Conservation (phyloP, 2,113 vertebrate genomes). For the Tragelaphus strepsiceros region DNA sequence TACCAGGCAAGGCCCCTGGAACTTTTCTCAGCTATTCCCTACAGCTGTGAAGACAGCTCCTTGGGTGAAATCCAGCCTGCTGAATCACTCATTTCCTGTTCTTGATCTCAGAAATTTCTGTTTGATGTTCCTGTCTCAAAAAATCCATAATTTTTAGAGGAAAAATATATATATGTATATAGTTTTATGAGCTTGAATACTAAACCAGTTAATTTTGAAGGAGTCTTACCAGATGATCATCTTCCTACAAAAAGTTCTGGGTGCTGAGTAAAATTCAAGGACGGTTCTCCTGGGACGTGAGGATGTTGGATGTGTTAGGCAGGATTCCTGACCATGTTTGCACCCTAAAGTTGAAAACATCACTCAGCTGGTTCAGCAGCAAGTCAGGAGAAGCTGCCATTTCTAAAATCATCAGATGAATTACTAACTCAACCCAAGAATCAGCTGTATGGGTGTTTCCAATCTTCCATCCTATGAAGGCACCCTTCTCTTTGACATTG, state of each 20-base stretch:
- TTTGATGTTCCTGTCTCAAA: slow-evolving; percentile 50
- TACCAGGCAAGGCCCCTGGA: slow-evolving; percentile 44
- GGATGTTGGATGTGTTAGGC: neutral
- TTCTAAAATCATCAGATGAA: slow-evolving; percentile 4
- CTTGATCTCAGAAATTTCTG: slow-evolving; percentile 52
- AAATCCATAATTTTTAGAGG: neutral
- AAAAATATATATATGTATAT: neutral
- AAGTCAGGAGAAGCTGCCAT: slow-evolving; percentile 16
- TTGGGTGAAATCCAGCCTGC: slow-evolving; percentile 59
- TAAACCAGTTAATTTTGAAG: neutral
- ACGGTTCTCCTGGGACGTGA: neutral
- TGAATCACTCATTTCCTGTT: slow-evolving; percentile 69
- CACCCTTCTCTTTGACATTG: neutral
- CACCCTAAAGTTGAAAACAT: neutral
- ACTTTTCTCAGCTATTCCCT: slow-evolving; percentile 34
- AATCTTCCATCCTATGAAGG: neutral
- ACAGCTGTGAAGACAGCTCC: slow-evolving; percentile 62
- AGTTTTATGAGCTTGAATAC: neutral
- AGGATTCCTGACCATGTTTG: slow-evolving; percentile 18
- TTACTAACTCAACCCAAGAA: neutral
- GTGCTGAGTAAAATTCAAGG: neutral
- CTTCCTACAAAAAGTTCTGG: neutral
- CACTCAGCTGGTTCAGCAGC: slow-evolving; percentile 3
- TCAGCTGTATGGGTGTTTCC: neutral
- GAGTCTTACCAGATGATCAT: neutral